phyloP scores from a whole-genome alignment of 1,140 invertebrate species.

The Triops longicaudatus region DNA sequence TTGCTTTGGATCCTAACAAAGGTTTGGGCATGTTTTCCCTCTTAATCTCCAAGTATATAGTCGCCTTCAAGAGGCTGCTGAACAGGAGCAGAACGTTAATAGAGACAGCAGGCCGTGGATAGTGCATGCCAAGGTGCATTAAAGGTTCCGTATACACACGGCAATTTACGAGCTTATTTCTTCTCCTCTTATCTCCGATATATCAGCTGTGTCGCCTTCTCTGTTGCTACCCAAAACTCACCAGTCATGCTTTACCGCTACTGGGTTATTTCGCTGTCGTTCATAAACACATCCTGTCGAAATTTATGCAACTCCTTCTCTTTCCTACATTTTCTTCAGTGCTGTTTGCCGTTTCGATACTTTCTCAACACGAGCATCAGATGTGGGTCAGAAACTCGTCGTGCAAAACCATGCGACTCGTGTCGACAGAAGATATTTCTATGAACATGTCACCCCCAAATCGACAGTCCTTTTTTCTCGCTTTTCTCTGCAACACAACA shows the following conservation, averaged over 20 bases:
- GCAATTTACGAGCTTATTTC: conserved; percentile 7
- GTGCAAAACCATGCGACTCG: not conserved
- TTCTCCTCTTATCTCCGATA: not conserved
- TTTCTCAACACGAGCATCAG: not conserved
- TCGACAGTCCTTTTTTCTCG: not conserved
- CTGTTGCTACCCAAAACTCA: not conserved
- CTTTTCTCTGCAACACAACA: not conserved
- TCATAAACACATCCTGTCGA: not conserved
- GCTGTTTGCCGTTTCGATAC: not conserved
- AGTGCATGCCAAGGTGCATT: not conserved
- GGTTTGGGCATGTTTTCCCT: too few relatives aligned
- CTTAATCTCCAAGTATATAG: not conserved
- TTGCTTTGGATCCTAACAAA: too few relatives aligned
- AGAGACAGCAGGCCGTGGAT: not conserved
- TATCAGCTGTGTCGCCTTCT: not conserved
- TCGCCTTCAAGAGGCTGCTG: not conserved
- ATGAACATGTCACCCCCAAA: not conserved
- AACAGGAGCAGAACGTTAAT: not conserved
- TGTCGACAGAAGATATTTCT: not conserved
- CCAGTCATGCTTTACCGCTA: not conserved
- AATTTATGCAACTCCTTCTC: not conserved
- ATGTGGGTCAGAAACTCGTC: not conserved
- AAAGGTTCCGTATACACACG: not conserved
- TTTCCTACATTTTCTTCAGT: not conserved
- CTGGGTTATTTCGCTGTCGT: not conserved